Evolutionary conservation across 2,888 invertebrate genomes (phyloP).

Genomic region (Metacarcinus magister): DNA sequence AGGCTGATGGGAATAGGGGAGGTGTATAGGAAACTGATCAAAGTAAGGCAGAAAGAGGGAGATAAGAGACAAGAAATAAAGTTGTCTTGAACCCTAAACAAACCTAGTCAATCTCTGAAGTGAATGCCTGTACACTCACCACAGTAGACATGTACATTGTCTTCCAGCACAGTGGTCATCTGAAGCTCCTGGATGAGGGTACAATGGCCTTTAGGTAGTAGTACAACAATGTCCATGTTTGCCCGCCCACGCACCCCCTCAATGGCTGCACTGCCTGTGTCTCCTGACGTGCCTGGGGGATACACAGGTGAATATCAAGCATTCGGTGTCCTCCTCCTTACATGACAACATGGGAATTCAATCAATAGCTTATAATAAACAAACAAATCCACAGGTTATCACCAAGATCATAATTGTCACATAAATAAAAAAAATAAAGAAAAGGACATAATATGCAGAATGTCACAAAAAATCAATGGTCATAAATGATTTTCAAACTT

Average conservation of each 20-base stretch:
- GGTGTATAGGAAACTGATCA: background rate
- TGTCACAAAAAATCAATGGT: background rate
- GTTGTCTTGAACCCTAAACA: background rate
- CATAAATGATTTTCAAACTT: background rate
- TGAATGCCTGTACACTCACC: slow-evolving; percentile 83
- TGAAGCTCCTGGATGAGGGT: slow-evolving; percentile 85
- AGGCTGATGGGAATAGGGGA: background rate
- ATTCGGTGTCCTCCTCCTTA: background rate
- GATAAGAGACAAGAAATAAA: background rate
- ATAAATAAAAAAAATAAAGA: too few relatives aligned
- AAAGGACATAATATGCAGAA: too few relatives aligned
- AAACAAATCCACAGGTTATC: too few relatives aligned
- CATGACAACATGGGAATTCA: background rate
- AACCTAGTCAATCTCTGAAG: background rate
- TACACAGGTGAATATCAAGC: background rate
- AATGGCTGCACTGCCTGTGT: slow-evolving; percentile 86
- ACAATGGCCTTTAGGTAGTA: slow-evolving; percentile 85
- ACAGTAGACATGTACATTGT: slow-evolving; percentile 85
- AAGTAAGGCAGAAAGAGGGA: background rate
- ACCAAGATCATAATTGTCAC: too few relatives aligned
- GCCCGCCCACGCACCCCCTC: slow-evolving; percentile 85
- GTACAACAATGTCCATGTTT: slow-evolving; percentile 85
- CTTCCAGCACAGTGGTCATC: slow-evolving; percentile 85
- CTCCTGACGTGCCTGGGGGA: slow-evolving; percentile 85
- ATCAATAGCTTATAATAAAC: too few relatives aligned